Evolutionary conservation across 2,113 vertebrate genomes (phyloP).

Genomic region (Propithecus coquereli): DNA sequence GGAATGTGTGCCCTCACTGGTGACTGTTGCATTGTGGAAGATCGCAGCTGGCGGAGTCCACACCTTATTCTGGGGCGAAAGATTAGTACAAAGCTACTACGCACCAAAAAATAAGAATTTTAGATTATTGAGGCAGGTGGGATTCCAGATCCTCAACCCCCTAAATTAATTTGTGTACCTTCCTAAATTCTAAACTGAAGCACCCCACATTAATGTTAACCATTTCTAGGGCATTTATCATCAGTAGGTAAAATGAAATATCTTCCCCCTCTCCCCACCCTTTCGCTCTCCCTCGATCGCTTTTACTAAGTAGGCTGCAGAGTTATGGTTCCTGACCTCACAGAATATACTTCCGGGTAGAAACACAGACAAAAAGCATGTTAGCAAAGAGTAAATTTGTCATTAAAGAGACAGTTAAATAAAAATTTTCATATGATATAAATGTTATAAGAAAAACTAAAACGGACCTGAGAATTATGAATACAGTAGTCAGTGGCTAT

Average conservation of each 20-base stretch:
- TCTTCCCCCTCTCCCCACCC: not conserved
- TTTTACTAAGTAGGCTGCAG: not conserved
- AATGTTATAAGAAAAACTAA: not conserved
- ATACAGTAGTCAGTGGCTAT: not conserved
- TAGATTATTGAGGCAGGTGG: not conserved
- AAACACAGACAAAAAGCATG: not conserved
- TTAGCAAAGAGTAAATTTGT: not conserved
- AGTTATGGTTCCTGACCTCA: not conserved
- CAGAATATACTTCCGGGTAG: not conserved
- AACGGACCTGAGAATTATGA: not conserved
- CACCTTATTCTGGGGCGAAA: not conserved
- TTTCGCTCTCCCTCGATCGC: not conserved
- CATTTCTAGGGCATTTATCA: not conserved
- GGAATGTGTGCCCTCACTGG: accelerated
- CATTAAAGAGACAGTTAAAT: not conserved
- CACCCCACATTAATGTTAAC: not conserved
- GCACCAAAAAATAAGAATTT: not conserved
- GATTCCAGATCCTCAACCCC: not conserved
- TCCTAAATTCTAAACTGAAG: not conserved
- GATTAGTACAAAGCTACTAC: not conserved
- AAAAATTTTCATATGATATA: not conserved
- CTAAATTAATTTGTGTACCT: not conserved
- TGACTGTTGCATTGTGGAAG: not conserved
- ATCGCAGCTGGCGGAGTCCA: not conserved
- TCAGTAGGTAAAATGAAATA: not conserved